A percentile compares a stretch with the other conserved stretches of the same genome.
Conservation (phyloP, 2,888 invertebrate genomes). For the Lomographa bimaculata region DNA sequence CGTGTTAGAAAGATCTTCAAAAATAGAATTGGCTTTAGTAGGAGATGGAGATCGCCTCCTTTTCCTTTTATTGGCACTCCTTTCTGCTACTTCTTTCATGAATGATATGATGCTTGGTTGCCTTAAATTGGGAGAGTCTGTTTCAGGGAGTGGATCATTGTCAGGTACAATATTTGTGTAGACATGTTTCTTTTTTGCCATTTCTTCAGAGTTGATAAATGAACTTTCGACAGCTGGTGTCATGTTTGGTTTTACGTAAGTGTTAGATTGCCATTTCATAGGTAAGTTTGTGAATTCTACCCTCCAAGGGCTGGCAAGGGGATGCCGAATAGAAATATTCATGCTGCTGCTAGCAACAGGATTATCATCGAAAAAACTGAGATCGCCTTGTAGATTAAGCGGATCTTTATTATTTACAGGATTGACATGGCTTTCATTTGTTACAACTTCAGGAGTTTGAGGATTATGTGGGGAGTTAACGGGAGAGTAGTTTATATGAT, state of each 20-base stretch:
- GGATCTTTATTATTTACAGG: slow-evolving; percentile 50
- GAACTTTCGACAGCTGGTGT: slow-evolving; percentile 77
- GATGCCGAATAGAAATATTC: slow-evolving; percentile 60
- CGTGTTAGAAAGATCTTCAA: slow-evolving; percentile 45
- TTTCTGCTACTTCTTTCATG: slow-evolving; percentile 67
- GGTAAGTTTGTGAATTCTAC: slow-evolving; percentile 69
- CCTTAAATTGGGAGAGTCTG: slow-evolving; percentile 52
- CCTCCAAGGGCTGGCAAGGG: slow-evolving; percentile 75
- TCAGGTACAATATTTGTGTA: slow-evolving; percentile 64
- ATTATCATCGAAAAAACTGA: slow-evolving; percentile 71
- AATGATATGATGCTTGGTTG: slow-evolving; percentile 76
- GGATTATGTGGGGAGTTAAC: slow-evolving; percentile 54
- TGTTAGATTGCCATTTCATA: slow-evolving; percentile 72
- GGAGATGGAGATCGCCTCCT: slow-evolving; percentile 50
- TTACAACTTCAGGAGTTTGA: slow-evolving; percentile 23
- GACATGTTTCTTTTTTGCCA: slow-evolving; percentile 67
- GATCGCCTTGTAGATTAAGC: slow-evolving; percentile 56
- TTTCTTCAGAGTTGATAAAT: slow-evolving; percentile 60
- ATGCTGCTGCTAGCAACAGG: slow-evolving; percentile 76
- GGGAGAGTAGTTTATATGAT: slow-evolving; percentile 68
- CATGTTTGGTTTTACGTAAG: slow-evolving; percentile 76
- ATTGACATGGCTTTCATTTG: slow-evolving; percentile 25
- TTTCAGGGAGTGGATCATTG: slow-evolving; percentile 46
- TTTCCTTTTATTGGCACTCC: slow-evolving; percentile 60
- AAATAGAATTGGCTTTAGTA: slow-evolving; percentile 49